Evolutionary conservation across 2,888 invertebrate species (phyloP).

Genomic region (Pristionchus maxplancki): DNA sequence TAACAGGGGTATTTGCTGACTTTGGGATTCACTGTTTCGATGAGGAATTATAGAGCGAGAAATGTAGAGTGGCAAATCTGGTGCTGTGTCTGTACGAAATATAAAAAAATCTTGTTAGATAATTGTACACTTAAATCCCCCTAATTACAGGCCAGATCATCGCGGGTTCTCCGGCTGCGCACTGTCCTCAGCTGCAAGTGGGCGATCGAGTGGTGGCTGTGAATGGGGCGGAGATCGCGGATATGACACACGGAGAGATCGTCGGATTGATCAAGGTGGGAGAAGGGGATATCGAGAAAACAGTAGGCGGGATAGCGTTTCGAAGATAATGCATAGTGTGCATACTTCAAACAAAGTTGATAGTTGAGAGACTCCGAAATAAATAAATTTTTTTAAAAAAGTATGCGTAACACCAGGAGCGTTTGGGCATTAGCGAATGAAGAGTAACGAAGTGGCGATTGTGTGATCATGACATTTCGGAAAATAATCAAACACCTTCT

Average conservation of each 20-base stretch:
- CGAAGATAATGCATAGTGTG: too few relatives aligned
- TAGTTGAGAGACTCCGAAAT: too few relatives aligned
- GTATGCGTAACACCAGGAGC: too few relatives aligned
- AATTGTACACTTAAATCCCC: neutral
- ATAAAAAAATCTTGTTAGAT: neutral
- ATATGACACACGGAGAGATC: conserved; percentile 94
- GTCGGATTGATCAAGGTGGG: conserved; percentile 93
- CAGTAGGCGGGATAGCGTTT: neutral
- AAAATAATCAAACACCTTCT: too few relatives aligned
- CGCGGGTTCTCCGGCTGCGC: conserved; percentile 94
- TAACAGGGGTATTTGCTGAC: too few relatives aligned
- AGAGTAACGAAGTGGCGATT: too few relatives aligned
- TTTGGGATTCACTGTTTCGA: neutral
- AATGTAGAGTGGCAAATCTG: neutral
- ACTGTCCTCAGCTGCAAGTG: conserved; percentile 82
- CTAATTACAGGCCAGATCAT: conserved; percentile 89
- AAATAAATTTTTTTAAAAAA: too few relatives aligned
- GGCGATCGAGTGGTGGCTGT: conserved; percentile 97
- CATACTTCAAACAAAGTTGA: too few relatives aligned
- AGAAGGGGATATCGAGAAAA: neutral
- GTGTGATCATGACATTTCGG: neutral
- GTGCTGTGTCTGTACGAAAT: too few relatives aligned
- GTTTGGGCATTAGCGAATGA: too few relatives aligned
- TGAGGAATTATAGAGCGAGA: neutral
- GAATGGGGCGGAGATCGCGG: conserved; percentile 91